phyloP scores from a whole-genome alignment of 1,140 invertebrate genomes.

The Trachelipus rathkii region DNA sequence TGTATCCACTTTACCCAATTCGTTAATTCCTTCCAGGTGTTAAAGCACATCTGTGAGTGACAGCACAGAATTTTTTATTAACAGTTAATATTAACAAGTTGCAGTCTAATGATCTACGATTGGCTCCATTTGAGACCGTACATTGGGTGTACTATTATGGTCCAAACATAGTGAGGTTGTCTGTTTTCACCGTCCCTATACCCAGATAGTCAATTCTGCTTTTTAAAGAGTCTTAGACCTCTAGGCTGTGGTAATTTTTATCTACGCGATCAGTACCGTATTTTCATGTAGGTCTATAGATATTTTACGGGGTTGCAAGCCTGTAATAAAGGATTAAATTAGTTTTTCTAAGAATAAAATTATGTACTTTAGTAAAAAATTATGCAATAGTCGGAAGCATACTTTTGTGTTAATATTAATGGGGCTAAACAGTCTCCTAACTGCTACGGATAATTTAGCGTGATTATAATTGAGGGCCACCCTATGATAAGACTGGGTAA shows the following conservation, averaged over 20 bases:
- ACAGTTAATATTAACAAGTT: constrained; percentile 58
- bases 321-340: constrained; percentile 47
- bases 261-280: too few relatives aligned
- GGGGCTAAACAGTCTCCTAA: too few relatives aligned
- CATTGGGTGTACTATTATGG: constrained; percentile 52
- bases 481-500: too few relatives aligned
- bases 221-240: constrained; percentile 61
- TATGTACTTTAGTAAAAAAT: background rate
- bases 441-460: constrained; percentile 57
- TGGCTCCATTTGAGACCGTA: constrained; percentile 60
- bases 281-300: constrained; percentile 52
- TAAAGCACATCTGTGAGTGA: constrained; percentile 63
- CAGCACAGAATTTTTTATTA: constrained; percentile 67
- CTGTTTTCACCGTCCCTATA: constrained; percentile 74
- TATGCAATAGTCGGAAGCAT: too few relatives aligned
- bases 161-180: constrained; percentile 80
- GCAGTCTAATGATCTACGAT: constrained; percentile 58
- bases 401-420: too few relatives aligned
- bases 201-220: constrained; percentile 67
- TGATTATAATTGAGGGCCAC: too few relatives aligned
- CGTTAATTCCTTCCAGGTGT: constrained; percentile 60
- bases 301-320: constrained; percentile 56
- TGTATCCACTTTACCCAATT: constrained; percentile 53
- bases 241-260: constrained; percentile 67
- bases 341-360: background rate